Base-by-base conservation (phyloP, 2,888 invertebrate species). In the Lithophane socia region DNA sequence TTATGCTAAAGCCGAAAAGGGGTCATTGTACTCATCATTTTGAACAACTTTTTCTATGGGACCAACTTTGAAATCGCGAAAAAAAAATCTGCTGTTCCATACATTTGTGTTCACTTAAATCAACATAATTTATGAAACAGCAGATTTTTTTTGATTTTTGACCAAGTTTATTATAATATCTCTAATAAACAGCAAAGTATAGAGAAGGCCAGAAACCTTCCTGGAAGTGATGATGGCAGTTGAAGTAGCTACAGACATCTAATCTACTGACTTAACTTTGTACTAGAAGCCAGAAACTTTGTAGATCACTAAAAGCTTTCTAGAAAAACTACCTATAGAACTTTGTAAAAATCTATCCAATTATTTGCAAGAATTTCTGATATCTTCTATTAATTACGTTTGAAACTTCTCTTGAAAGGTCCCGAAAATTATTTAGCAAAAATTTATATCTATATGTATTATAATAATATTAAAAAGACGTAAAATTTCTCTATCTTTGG, bases 221-320 rank as follows among this genome's bases (percentile, higher is more conserved):
- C n/a, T 56, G 44, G 8, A 73, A 54, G 18, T 77, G 49, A 49
- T 56, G 24, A 54, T 29, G 29, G n/a, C 42, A 18, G 8, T 12
- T n/a, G 12, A n/a, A 29, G 64, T n/a, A 21, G 13, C 21, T n/a
- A 16, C 4, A 16, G 21, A 54, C 54, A 79, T 71, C 37, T 37
- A 29, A 70, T 79, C 24, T 54, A 61, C 21, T 49, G 24, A 76
- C 29, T 61, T 29, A 77, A 47, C 52, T 61, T 77, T 37, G 24
- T 21, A 29, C 49, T 42, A 29, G 8, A 58, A 52, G 10, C 52
- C 42, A 12, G 54, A 24, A 72, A 72, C 49, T 77, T 79, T 29
- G 8, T 49, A 49, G 37, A 49, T 63, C n/a, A 49, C 24, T 63
- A 49, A 63, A 18, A 56, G 54, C 29, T 49, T 80, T 77, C n/a